A percentile compares a stretch with the other conserved stretches of the same genome.
Conservation (phyloP, 2,888 invertebrate genomes). For the Cetonia aurata region DNA sequence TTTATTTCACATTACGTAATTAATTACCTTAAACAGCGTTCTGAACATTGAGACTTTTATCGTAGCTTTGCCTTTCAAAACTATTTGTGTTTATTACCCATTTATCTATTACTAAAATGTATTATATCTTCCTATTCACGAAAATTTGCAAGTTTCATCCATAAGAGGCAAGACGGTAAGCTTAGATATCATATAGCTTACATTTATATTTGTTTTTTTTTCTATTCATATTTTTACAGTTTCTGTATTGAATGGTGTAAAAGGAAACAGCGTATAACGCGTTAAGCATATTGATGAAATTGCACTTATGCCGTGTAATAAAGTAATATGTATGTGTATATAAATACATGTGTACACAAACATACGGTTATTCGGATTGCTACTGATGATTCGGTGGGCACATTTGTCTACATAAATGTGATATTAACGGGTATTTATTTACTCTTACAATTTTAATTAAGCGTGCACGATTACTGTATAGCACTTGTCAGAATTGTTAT, state of each 20-base stretch:
- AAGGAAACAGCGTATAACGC: conserved; percentile 37
- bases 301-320: conserved; percentile 20
- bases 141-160: conserved; percentile 4
- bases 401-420: conserved; percentile 18
- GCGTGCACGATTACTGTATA: background rate
- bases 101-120: background rate
- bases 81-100: background rate
- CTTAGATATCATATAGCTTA: background rate
- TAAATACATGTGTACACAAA: conserved; percentile 14
- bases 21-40: too few relatives aligned
- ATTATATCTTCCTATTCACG: background rate
- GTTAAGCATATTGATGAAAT: conserved; percentile 30
- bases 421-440: conserved; percentile 30
- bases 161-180: too few relatives aligned
- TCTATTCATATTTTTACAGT: conserved; percentile 29
- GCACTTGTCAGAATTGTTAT: background rate
- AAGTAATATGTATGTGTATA: conserved; percentile 11
- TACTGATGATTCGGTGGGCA: conserved; percentile 12
- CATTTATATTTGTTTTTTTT: conserved; percentile 29
- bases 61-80: background rate
- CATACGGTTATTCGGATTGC: conserved; percentile 23
- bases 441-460: conserved; percentile 29
- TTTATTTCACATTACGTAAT: too few relatives aligned
- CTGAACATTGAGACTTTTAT: background rate
- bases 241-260: conserved; percentile 38